Conservation (phyloP, 2,888 invertebrate genomes). For the Elaeidobius kamerunicus region DNA sequence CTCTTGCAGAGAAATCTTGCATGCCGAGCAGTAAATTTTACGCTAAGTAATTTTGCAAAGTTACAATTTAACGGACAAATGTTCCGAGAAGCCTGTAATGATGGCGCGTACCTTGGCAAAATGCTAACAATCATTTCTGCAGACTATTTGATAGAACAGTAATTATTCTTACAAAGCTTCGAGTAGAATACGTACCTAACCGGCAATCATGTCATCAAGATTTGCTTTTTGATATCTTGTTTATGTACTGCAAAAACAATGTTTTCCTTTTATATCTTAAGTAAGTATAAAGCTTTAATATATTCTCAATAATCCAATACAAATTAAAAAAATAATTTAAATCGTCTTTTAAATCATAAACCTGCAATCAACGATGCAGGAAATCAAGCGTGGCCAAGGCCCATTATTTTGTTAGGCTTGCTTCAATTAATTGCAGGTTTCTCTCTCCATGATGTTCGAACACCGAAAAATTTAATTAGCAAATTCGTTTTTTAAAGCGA, state of each 20-base stretch:
- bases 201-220: slow-evolving; percentile 1
- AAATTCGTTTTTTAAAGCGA: slow-evolving; percentile 18
- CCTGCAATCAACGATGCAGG: slow-evolving; percentile 14
- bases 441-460: slow-evolving; percentile 23
- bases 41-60: not conserved
- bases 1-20: not conserved
- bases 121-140: slow-evolving; percentile 9
- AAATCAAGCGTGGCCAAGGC: slow-evolving; percentile 24
- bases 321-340: too few species aligned
- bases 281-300: too few species aligned
- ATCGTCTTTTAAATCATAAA: too few species aligned
- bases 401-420: slow-evolving; percentile 30
- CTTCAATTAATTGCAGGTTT: slow-evolving; percentile 30
- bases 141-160: not conserved
- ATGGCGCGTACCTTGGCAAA: slow-evolving; percentile 1
- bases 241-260: not conserved
- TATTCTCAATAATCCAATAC: too few species aligned
- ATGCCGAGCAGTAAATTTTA: not conserved
- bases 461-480: slow-evolving; percentile 29
- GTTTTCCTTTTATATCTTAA: too few species aligned
- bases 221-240: not conserved
- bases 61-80: not conserved
- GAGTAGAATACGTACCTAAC: not conserved
- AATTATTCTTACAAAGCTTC: slow-evolving; percentile 4
- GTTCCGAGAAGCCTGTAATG: not conserved